Conservation (phyloP, 2,113 vertebrate genomes). For the Lanius ludovicianus region DNA sequence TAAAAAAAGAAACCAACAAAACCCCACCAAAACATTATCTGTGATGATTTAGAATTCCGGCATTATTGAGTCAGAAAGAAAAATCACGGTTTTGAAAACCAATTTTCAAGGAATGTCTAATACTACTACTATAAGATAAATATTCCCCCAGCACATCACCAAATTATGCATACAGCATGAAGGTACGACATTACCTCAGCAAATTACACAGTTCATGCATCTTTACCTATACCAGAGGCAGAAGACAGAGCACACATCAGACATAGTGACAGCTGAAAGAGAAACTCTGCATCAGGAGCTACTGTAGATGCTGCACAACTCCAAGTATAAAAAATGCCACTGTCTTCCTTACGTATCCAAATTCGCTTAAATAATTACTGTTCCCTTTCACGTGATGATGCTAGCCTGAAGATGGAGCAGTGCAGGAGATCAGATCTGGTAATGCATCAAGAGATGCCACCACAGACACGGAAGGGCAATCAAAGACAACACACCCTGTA, state of each 20-base stretch:
- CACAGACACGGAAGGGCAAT: background rate
- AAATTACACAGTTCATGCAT: background rate
- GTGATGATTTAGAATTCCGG: background rate
- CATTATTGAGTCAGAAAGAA: background rate
- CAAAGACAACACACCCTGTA: background rate
- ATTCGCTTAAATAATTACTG: background rate
- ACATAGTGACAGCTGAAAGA: background rate
- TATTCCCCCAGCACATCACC: background rate
- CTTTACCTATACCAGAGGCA: conserved; percentile 54
- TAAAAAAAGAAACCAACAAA: background rate
- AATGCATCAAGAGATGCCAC: background rate
- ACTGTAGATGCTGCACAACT: background rate
- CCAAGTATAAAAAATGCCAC: background rate
- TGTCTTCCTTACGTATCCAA: background rate
- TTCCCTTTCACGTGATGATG: background rate
- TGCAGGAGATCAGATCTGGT: background rate
- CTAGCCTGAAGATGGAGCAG: background rate
- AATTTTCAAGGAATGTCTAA: background rate
- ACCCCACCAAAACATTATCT: background rate
- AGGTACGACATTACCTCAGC: background rate
- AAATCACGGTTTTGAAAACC: background rate
- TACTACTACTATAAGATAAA: background rate
- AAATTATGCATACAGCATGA: background rate
- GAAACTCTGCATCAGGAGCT: background rate
- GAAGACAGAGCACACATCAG: conserved; percentile 30